Evolutionary conservation across 2,888 invertebrate genomes (phyloP), one percentile per base, ranked within the genome.

Genomic region (Cetonia aurata): DNA sequence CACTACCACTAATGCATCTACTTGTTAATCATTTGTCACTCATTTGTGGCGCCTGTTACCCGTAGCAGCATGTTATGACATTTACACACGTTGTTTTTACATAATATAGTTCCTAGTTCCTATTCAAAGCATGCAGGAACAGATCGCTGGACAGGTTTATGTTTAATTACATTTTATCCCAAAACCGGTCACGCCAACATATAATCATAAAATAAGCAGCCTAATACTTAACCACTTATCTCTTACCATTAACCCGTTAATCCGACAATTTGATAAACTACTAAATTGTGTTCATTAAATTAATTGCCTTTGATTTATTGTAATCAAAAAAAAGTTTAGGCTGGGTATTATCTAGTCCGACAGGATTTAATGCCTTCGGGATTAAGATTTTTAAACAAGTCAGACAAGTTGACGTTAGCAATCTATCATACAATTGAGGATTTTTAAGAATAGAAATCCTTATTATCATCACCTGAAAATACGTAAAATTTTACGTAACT

Each of bases 401-500:
- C 8, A 37, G 37, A 37, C 9, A 37, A 9, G 33, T 37, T 37
- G 37, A 37, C 12, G 48, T n/a, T 15, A 15, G 10, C 13, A 48
- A 15, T 6, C 13, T 10, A 15, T 15, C 48, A 48, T n/a, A 1
- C 1, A 8, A 1, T 48, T 48, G 15, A n/a, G 15, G n/a, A 46
- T 60, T 46, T 41, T 12, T n/a, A 31, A 8, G 25, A 31, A 31
- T n/a, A 59, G 4, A 10, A 37, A 37, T 37, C 8, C 8, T 37
- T 37, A 37, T 37, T 65, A 50, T 48, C 62, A 65, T 50, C 50
- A 50, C 17, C 37, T 9, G 41, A 50, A 50, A 17, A 46, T 48
- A 65, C 37, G 37, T 50, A 65, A 62, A 62, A 44, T 25, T 69
- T 41, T 60, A 44, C 31, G 52, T 44, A 33, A 13, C 25, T 69